These are phyloP conservation scores for Microcebus jonahi DNA, from an alignment of 2,113 vertebrate genomes.

Conservation along the genomic window DNA sequence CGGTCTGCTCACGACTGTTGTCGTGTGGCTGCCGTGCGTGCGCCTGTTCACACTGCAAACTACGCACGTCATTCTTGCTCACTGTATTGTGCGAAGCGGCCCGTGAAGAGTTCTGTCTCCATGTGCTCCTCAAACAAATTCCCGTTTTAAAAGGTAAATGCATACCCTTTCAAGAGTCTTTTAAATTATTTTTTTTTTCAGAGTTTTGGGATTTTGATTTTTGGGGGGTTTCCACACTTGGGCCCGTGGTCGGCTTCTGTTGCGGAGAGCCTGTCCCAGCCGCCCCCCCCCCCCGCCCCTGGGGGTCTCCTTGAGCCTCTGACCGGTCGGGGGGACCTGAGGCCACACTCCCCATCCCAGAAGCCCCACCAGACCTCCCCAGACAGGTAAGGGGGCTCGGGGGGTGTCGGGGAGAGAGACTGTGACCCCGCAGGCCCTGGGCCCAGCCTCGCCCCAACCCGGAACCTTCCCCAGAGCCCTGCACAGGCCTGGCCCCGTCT, in stretches of 20 bases:
- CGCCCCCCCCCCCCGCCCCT: too few relatives aligned
- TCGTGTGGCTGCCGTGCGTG: fast-evolving
- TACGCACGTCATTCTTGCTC: neutral
- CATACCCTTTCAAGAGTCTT: neutral
- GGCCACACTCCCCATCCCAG: neutral
- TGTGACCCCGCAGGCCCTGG: neutral
- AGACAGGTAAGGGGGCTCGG: neutral
- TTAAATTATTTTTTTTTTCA: neutral
- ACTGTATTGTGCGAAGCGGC: neutral
- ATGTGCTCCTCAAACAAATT: neutral
- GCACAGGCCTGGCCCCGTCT: fast-evolving
- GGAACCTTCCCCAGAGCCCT: neutral
- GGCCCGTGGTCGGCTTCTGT: neutral
- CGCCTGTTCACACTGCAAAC: neutral
- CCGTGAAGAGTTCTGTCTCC: neutral
- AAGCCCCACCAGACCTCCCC: neutral
- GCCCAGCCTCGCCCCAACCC: too few relatives aligned
- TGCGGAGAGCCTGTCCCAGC: fast-evolving
- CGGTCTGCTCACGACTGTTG: neutral
- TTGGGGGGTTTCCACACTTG: neutral
- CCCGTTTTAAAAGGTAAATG: neutral
- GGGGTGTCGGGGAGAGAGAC: neutral
- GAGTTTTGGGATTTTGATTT: neutral
- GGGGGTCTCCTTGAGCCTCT: neutral
- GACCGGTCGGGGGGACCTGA: neutral